phyloP scores from a whole-genome alignment of 2,888 invertebrate genomes.

The Deroplatys truncata region DNA sequence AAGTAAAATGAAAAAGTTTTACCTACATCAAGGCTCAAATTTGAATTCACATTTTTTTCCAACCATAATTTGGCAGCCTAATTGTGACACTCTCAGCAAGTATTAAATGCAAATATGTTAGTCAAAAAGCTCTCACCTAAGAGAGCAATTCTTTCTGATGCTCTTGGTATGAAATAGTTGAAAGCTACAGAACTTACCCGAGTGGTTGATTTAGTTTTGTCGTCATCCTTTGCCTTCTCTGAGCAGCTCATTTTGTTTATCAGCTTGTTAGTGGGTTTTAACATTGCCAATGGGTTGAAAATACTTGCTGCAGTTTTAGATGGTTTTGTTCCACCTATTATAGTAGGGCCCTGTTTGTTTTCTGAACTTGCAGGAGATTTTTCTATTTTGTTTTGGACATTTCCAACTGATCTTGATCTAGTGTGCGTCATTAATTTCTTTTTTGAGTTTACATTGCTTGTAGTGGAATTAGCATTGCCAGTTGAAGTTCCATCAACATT shows the following conservation, averaged over 20 bases:
- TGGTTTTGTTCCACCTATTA: background rate
- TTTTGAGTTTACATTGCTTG: background rate
- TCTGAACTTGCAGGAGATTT: background rate
- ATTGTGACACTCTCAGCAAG: no score
- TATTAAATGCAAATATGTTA: no score
- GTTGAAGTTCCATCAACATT: background rate
- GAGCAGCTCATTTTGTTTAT: background rate
- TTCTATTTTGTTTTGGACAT: background rate
- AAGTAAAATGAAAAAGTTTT: no score
- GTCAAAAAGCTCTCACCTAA: no score
- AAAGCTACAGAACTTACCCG: no score
- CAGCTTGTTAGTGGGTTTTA: background rate
- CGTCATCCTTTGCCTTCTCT: background rate
- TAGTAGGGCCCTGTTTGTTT: background rate
- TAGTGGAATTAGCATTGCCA: background rate
- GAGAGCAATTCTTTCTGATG: no score
- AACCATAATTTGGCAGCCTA: no score
- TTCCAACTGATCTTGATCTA: background rate
- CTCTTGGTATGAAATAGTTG: no score
- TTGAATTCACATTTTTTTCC: no score
- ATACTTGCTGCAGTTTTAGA: background rate
- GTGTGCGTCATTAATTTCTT: background rate
- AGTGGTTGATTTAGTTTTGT: no score
- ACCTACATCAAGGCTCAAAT: no score
- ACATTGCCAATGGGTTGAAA: background rate